Base-by-base conservation (phyloP, 2,888 invertebrate genomes). In the Stegophylla sp. region DNA sequence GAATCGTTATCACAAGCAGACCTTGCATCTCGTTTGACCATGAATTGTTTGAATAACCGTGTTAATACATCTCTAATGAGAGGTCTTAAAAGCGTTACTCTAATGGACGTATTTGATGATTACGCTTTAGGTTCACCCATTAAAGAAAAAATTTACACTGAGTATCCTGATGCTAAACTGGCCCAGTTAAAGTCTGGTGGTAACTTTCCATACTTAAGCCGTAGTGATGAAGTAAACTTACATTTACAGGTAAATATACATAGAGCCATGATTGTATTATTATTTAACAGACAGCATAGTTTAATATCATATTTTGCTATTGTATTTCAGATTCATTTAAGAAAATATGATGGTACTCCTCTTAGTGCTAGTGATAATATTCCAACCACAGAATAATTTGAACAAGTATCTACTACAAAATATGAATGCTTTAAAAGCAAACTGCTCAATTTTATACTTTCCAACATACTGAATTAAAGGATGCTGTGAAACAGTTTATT, bases 91-190 rank as follows among this genome's bases (percentile, higher is more conserved):
- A 64, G 82, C 56, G 89, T 94, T 17, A 96, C 95, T 15, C 90
- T 96, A 73, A 90, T 96, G 86, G 95, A 96, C 87, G 95, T 95
- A 0, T 95, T 94, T 88, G 95, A 96, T 86, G 93, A 94, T 85
- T 92, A 92, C 86, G 95, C 95, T 5, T 87, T 96, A 69, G 93
- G 94, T 82, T 90, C 90, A 83, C 86, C 89, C 61, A 95, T 95
- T 0, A 88, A 93, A 75, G 94, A 95, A 85, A 93, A 94, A 85
- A 88, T 95, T 84, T 93, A 93, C 86, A 94, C 94, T 86, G 92
- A 92, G 84, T 96, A 95, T 86, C 95, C 95, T 0, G 89, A 92
- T 82, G 95, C 94, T 0, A 94, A 93, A 87, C 86, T 94, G 83
- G 96, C 95, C 1, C 94, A 95, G 87, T 87, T 96, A 69, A 96